Evolutionary conservation across 2,888 invertebrate genomes (phyloP).

Genomic region (Xestoiulus laeticollis): DNA sequence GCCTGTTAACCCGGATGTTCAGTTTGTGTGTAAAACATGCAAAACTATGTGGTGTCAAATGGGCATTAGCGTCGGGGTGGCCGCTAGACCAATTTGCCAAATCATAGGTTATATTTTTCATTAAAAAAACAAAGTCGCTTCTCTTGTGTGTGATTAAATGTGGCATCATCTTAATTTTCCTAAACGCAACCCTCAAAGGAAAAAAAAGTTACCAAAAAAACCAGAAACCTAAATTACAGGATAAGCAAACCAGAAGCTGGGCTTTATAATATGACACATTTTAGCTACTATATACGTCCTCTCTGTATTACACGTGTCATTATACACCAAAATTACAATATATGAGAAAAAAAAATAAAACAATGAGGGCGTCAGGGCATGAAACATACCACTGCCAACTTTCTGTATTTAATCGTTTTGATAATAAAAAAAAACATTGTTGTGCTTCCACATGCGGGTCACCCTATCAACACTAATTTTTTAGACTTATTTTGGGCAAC

Average conservation of each 20-base stretch:
- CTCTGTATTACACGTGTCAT: constrained; percentile 28
- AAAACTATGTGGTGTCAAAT: neutral
- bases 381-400: neutral
- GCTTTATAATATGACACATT: constrained; percentile 19
- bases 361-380: neutral
- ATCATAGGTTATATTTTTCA: constrained; percentile 38
- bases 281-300: neutral
- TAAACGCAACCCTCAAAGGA: neutral
- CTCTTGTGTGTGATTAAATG: constrained; percentile 43
- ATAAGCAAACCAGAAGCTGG: constrained; percentile 32
- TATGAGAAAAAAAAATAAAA: constrained; percentile 3
- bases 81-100: neutral
- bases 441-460: too few species aligned
- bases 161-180: constrained; percentile 27
- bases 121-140: constrained; percentile 40
- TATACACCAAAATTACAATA: constrained; percentile 15
- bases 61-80: constrained; percentile 14
- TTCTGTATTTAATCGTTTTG: too few species aligned
- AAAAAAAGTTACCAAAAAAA: neutral
- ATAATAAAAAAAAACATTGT: too few species aligned
- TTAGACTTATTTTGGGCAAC: too few species aligned
- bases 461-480: too few species aligned
- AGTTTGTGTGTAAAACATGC: neutral
- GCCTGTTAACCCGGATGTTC: constrained; percentile 29
- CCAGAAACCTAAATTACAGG: neutral